Percentiles rank a stretch among this genome's conserved stretches.
Conservation (phyloP, 2,888 invertebrate species). For the Synergus itoensis region DNA sequence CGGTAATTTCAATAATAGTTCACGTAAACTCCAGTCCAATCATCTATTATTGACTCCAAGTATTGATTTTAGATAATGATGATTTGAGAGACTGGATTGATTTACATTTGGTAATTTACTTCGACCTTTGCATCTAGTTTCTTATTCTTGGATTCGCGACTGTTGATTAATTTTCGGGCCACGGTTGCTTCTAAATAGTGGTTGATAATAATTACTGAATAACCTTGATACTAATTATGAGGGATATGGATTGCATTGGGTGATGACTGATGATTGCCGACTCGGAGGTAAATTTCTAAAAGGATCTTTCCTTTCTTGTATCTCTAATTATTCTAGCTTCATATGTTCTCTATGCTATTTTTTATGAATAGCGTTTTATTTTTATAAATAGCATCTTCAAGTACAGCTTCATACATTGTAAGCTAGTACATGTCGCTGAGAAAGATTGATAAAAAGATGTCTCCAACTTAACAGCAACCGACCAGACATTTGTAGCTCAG, state of each 20-base stretch:
- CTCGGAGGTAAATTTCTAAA: constrained; percentile 8
- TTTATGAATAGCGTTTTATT: not conserved
- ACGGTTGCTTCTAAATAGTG: not conserved
- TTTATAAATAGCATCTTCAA: not conserved
- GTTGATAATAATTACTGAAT: not conserved
- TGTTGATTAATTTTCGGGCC: not conserved
- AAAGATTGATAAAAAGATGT: not conserved
- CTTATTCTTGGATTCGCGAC: not conserved
- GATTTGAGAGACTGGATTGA: not conserved
- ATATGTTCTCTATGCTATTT: not conserved
- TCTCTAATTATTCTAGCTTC: no score
- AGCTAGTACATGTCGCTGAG: not conserved
- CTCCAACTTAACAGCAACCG: not conserved
- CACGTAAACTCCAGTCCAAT: not conserved
- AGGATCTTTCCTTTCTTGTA: not conserved
- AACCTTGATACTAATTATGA: not conserved
- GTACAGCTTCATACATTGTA: not conserved
- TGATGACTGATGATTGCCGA: constrained; percentile 11
- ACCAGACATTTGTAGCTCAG: not conserved
- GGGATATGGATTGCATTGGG: not conserved
- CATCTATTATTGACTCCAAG: not conserved
- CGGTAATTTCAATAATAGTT: constrained; percentile 16
- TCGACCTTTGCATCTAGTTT: not conserved
- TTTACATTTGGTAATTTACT: not conserved
- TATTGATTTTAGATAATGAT: not conserved